Percentiles rank a stretch among this genome's conserved stretches.
phyloP scores from a whole-genome alignment of 2,888 invertebrate species.

The Sthenelais limicola region DNA sequence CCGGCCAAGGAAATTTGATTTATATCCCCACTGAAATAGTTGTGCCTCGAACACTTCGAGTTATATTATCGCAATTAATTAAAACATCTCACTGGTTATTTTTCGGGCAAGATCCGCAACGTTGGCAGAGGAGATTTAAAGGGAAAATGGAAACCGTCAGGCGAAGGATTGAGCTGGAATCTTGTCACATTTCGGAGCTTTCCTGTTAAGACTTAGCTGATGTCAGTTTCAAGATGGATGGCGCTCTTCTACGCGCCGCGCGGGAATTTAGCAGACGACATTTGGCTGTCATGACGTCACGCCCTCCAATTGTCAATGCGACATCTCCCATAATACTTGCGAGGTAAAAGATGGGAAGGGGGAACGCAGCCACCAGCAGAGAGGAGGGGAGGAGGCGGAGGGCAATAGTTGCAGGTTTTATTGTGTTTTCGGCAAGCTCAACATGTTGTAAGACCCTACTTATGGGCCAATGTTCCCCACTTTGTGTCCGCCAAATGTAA shows the following conservation, averaged over 20 bases:
- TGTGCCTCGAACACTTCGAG: slow-evolving; percentile 26
- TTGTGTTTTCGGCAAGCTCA: no score
- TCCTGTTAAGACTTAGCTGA: slow-evolving; percentile 33
- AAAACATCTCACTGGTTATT: not conserved
- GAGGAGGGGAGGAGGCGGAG: no score
- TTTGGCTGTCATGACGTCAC: no score
- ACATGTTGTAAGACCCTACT: no score
- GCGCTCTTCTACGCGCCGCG: slow-evolving; percentile 4
- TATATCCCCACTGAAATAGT: slow-evolving; percentile 11
- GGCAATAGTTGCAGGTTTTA: no score
- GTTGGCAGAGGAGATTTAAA: not conserved
- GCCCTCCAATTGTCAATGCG: slow-evolving; percentile 18
- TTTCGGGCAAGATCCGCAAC: not conserved
- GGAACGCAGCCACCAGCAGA: no score
- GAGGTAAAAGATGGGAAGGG: slow-evolving; percentile 7
- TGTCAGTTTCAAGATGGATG: slow-evolving; percentile 20
- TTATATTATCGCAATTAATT: slow-evolving; percentile 22
- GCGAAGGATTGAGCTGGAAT: slow-evolving; percentile 4
- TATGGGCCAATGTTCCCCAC: no score
- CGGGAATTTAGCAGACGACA: no score
- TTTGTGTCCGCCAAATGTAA: no score
- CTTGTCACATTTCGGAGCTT: slow-evolving; percentile 36
- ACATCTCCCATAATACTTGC: slow-evolving; percentile 35
- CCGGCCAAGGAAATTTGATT: slow-evolving; percentile 10
- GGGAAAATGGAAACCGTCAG: slow-evolving; percentile 35